Conservation (phyloP, 2,888 invertebrate genomes). For the Sylvicola cinctus region DNA sequence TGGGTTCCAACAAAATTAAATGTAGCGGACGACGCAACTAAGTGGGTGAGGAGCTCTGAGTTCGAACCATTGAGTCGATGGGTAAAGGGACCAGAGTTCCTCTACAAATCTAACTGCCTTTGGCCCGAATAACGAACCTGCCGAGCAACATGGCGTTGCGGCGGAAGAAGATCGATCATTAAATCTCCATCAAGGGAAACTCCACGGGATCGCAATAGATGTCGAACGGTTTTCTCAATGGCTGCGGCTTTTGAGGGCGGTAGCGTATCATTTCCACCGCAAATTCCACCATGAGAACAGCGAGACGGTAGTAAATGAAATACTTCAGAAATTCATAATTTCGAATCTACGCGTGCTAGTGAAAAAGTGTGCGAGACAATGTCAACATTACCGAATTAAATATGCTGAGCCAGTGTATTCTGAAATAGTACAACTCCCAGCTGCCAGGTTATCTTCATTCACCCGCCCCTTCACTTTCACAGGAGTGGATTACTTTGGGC, state of each 20-base stretch:
- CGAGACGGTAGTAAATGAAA: neutral
- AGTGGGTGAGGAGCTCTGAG: neutral
- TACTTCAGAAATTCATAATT: neutral
- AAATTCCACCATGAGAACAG: neutral
- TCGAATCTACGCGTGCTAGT: too few species aligned
- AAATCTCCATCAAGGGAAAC: neutral
- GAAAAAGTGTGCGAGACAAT: neutral
- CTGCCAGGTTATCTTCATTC: too few species aligned
- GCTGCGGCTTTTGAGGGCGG: neutral
- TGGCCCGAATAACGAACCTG: neutral
- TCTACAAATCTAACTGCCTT: neutral
- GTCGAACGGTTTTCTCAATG: too few species aligned
- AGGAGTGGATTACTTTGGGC: constrained; percentile 6
- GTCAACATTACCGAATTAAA: too few species aligned
- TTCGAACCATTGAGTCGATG: neutral
- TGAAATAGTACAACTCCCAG: neutral
- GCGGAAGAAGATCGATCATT: neutral
- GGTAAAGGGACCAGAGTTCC: too few species aligned
- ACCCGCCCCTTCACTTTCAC: constrained; percentile 5
- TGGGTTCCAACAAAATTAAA: constrained; percentile 10
- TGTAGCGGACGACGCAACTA: constrained; percentile 10
- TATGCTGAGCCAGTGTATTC: too few species aligned
- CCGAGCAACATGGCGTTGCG: neutral
- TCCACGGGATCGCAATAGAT: too few species aligned
- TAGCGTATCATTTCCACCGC: neutral